Base-by-base conservation (phyloP, 2,888 invertebrate species). In the Spilarctia lutea region DNA sequence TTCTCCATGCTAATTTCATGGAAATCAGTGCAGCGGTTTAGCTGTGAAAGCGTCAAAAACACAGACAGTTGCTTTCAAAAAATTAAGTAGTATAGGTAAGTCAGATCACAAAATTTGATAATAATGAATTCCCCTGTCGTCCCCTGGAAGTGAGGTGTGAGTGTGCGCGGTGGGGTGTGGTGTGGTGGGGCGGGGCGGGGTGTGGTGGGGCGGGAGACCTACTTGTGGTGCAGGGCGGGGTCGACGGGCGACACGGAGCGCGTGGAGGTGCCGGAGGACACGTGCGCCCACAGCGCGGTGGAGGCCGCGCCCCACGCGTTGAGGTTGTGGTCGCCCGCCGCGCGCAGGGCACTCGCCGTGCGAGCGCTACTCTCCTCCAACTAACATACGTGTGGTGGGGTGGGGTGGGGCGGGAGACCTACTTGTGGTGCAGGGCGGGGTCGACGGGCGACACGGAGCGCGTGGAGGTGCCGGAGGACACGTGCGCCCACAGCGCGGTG, bases 181-280 rank as follows among this genome's bases (percentile, higher is more conserved):
- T 39, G 39, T 3, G 39, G 3, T 2, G 2, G 33, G 39, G 1
- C 10, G 10, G 39, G 1, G 39, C 7, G 39, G 45, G 16, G 16
- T 10, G 6, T 16, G 11, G 24, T 8, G 30, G 13, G 20, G 11
- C 0, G 33, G 48, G 13, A 11, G 16, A 3, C 30, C 24, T 66
- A 73, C 71, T 66, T 30, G 69, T 63, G 72, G 63, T 76, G 76
- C 45, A 77, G 52, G 16, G 45, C 18, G 30, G 72, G 65, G 18
- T 97, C 97, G 1, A 96, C 96, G 2, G 97, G 97, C 10, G 97
- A 97, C 69, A 96, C 96, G 77, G 96, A 96, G 81, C 97, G 90
- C 20, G 97, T 97, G 81, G 96, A 96, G 74, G 96, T 96, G 66
- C 96, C 96, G 3, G 96, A 96, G 68, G 96, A 96, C 73, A 96